Percentiles rank a stretch among this genome's conserved stretches.
Evolutionary conservation across 2,113 vertebrate species (phyloP).

Genomic region (Platichthys stellatus): DNA sequence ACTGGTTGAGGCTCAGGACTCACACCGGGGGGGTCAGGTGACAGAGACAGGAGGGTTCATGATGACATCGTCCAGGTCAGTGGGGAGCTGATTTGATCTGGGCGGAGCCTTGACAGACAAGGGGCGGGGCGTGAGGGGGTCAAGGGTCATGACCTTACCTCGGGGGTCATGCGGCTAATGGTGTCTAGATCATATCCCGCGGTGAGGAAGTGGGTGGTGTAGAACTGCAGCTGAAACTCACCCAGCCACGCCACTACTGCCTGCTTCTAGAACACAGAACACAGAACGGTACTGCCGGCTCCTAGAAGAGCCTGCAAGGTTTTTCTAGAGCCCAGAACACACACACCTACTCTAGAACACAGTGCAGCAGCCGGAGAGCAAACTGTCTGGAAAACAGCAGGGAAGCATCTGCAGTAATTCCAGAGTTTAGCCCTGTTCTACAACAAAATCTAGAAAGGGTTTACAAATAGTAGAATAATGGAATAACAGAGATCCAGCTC

Average conservation of each 20-base stretch:
- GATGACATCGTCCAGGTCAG: slow-evolving; percentile 76
- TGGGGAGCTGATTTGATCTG: slow-evolving; percentile 58
- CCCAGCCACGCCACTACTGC: slow-evolving; percentile 95
- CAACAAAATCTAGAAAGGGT: background rate
- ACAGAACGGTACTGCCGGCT: slow-evolving; percentile 61
- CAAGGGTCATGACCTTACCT: slow-evolving; percentile 85
- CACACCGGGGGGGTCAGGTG: slow-evolving; percentile 71
- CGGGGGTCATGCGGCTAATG: slow-evolving; percentile 95
- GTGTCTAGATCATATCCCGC: slow-evolving; percentile 97
- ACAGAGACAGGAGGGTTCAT: slow-evolving; percentile 74
- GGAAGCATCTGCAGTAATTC: background rate
- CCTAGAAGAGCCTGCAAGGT: slow-evolving; percentile 39
- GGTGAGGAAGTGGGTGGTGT: slow-evolving; percentile 94
- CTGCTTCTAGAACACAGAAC: slow-evolving; percentile 90
- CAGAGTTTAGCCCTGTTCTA: background rate
- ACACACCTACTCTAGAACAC: slow-evolving; percentile 21
- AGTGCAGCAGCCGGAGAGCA: slow-evolving; percentile 1
- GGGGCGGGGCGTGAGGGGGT: slow-evolving; percentile 62
- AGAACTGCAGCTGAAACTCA: slow-evolving; percentile 98
- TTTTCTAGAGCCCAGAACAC: slow-evolving; percentile 23
- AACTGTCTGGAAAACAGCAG: slow-evolving; percentile 27
- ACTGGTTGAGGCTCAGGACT: slow-evolving; percentile 71
- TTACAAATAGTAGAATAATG: no score
- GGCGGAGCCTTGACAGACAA: slow-evolving; percentile 66
- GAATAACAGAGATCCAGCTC: no score